Evolutionary conservation across 2,888 invertebrate genomes (phyloP).

Genomic region (Synergus japonicus): DNA sequence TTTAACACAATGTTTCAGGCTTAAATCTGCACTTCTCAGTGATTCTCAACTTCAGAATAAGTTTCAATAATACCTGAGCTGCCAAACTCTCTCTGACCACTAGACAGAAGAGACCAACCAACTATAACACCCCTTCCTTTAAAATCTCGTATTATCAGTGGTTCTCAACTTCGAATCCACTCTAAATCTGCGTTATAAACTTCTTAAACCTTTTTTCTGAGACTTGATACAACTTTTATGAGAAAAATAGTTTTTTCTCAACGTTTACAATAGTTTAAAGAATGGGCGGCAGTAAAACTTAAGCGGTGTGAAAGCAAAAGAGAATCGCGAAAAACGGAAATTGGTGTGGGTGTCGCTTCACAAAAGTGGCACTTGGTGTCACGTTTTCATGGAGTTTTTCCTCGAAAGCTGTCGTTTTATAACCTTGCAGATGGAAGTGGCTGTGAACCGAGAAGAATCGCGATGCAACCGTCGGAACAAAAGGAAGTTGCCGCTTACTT

Average conservation of each 20-base stretch:
- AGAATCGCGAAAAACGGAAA: slow-evolving; percentile 11
- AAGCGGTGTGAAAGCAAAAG: not conserved
- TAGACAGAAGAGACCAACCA: too few species aligned
- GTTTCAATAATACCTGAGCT: too few species aligned
- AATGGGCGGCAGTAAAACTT: not conserved
- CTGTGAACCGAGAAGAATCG: slow-evolving; percentile 38
- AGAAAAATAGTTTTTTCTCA: not conserved
- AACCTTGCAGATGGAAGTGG: slow-evolving; percentile 27
- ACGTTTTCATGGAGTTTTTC: slow-evolving; percentile 26
- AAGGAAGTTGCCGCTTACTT: slow-evolving; percentile 2
- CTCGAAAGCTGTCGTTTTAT: slow-evolving; percentile 36
- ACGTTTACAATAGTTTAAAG: not conserved
- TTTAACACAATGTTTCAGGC: too few species aligned
- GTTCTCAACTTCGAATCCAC: not conserved
- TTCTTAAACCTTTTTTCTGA: not conserved
- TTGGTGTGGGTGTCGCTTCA: slow-evolving; percentile 12
- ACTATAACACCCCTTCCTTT: not conserved
- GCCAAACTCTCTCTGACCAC: too few species aligned
- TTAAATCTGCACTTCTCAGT: not conserved
- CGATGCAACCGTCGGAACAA: slow-evolving; percentile 33
- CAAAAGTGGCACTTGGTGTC: slow-evolving; percentile 28
- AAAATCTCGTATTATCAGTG: not conserved
- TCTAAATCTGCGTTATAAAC: not conserved
- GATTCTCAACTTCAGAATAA: not conserved
- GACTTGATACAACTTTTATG: not conserved